Base-by-base conservation (phyloP, 2,888 invertebrate genomes). In the Trichogramma evanescens region DNA sequence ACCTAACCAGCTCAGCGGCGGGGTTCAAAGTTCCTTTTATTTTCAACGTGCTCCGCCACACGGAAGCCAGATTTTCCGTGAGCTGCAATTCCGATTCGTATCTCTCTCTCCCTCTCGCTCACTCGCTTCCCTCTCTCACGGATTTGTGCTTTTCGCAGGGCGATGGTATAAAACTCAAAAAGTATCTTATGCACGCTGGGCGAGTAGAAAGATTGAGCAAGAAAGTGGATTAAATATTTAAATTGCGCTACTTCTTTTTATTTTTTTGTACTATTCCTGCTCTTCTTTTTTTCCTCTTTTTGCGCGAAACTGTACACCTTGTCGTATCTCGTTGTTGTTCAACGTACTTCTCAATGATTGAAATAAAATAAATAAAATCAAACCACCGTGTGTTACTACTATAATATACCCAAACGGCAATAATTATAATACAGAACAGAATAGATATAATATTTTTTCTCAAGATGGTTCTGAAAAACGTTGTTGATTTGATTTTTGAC, bases 191-290 rank as follows among this genome's bases (percentile, higher is more conserved):
- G 40, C 6, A 40, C n/a, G 50, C 39, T 26, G 9, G 4, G 50
- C 38, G 26, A 8, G 9, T 9, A 8, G 39, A n/a, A 39, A 45
- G 54, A 46, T 39, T 54, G 26, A 54, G 40, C 54, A 8, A 39
- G 6, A 40, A 54, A 54, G 54, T 45, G 46, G 46, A 54, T 54
- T 54, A 54, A 54, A 54, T 54, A 54, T 54, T 54, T 46, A 54
- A 54, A 54, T 54, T 54, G 46, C 46, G 46, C 41, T 50, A 41
- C 40, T 9, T 9, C 10, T 6, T 50, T 10, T 50, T n/a, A n/a
- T n/a, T 26, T 26, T 26, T 26, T 26, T n/a, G 40, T 50, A 40
- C 40, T 40, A 40, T 50, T 39, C 50, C 10, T 7, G 40, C 6
- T 50, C 50, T 26, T 26, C 26, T 26, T 26, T 26, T 26, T 26